phyloP scores from a whole-genome alignment of 2,113 vertebrate species.

The Conger conger region DNA sequence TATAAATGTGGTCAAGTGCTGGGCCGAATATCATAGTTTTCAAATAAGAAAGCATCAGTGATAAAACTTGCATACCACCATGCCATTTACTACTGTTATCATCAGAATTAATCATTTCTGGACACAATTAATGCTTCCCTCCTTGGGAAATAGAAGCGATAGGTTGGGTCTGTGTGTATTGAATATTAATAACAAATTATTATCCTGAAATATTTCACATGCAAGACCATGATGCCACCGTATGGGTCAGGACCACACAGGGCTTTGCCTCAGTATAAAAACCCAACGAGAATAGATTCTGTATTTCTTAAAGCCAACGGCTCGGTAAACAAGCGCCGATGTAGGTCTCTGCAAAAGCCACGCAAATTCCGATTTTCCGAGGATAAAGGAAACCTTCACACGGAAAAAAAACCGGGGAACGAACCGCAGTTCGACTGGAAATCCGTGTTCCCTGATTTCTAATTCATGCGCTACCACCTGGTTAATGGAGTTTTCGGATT shows the following conservation, averaged over 20 bases:
- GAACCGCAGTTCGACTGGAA: constrained; percentile 86
- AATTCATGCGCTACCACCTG: constrained; percentile 90
- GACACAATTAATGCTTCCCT: background rate
- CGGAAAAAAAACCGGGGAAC: constrained; percentile 72
- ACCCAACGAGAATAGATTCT: background rate
- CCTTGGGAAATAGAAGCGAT: background rate
- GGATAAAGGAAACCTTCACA: background rate
- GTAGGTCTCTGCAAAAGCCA: background rate
- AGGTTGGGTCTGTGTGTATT: background rate
- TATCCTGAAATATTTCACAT: background rate
- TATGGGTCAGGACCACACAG: background rate
- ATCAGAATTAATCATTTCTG: background rate
- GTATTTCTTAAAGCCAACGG: background rate
- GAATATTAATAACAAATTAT: background rate
- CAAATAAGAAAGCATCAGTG: no score
- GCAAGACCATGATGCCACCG: background rate
- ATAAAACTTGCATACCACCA: no score
- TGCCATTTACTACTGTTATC: no score
- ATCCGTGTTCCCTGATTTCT: constrained; percentile 95
- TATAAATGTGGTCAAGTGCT: no score
- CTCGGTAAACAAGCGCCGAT: background rate
- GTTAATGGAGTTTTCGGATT: constrained; percentile 95
- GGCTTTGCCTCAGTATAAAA: background rate
- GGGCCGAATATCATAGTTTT: no score
- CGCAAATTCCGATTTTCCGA: background rate